phyloP scores from a whole-genome alignment of 2,113 vertebrate species.

The Perognathus longimembris region DNA sequence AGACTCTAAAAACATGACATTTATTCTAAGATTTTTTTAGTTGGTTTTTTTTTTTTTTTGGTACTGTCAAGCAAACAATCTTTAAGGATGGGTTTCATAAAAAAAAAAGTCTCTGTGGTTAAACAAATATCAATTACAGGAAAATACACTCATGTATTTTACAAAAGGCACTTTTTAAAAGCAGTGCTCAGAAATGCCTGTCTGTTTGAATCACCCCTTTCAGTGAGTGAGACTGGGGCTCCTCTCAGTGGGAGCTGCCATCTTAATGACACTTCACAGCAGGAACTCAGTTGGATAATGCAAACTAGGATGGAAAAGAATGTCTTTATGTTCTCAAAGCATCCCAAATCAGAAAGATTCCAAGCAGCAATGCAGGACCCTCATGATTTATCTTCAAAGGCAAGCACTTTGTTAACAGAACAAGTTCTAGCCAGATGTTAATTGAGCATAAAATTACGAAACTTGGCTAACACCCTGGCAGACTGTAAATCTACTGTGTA shows the following conservation, averaged over 20 bases:
- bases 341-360: slow-evolving; percentile 64
- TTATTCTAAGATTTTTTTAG: neutral
- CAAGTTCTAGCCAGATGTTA: slow-evolving; percentile 82
- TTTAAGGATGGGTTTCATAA: slow-evolving; percentile 37
- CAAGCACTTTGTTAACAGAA: slow-evolving; percentile 77
- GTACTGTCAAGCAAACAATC: slow-evolving; percentile 44
- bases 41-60: too few species aligned
- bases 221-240: slow-evolving; percentile 48
- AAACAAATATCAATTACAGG: slow-evolving; percentile 65
- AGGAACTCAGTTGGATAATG: slow-evolving; percentile 61
- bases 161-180: slow-evolving; percentile 49
- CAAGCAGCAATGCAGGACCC: slow-evolving; percentile 53
- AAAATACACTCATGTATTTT: slow-evolving; percentile 36
- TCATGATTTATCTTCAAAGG: slow-evolving; percentile 79
- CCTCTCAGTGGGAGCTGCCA: slow-evolving; percentile 60
- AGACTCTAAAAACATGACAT: neutral
- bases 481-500: slow-evolving; percentile 74
- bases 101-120: slow-evolving; percentile 36
- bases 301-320: slow-evolving; percentile 69
- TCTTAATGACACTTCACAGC: slow-evolving; percentile 68
- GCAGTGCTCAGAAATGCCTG: slow-evolving; percentile 41
- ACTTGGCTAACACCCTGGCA: slow-evolving; percentile 66
- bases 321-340: slow-evolving; percentile 70
- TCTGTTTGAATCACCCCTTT: slow-evolving; percentile 47
- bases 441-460: slow-evolving; percentile 83